Conservation (phyloP, 2,797 vertebrate species). For the Pterois miles region DNA sequence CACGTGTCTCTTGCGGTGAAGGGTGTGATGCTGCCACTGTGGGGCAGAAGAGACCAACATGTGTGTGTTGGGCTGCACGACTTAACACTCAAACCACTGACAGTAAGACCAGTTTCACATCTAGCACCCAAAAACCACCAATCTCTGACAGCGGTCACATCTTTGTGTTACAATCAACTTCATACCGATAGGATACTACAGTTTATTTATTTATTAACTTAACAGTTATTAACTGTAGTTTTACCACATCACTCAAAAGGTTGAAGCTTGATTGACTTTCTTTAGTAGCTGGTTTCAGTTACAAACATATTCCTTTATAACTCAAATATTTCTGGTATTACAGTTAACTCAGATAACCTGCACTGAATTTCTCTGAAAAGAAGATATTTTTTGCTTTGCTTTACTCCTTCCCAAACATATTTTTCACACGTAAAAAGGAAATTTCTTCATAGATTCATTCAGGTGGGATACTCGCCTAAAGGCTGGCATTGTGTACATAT, state of each 20-base stretch:
- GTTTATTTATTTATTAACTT: background rate
- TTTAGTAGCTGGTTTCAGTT: background rate
- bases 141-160: background rate
- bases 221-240: background rate
- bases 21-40: constrained; percentile 56
- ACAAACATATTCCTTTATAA: background rate
- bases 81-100: constrained; percentile 1
- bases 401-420: background rate
- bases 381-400: background rate
- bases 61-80: constrained; percentile 18
- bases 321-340: background rate
- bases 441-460: background rate
- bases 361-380: background rate
- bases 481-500: background rate
- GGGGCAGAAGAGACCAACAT: constrained; percentile 74
- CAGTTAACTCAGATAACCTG: background rate
- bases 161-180: background rate
- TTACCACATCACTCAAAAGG: background rate
- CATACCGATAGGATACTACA: background rate
- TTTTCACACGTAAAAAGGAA: accelerated
- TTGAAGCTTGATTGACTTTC: background rate
- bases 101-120: background rate
- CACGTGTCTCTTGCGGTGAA: background rate
- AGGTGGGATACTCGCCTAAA: background rate
- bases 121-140: background rate